Conservation (phyloP, 2,113 vertebrate genomes). For the human (Homo sapiens) region DNA sequence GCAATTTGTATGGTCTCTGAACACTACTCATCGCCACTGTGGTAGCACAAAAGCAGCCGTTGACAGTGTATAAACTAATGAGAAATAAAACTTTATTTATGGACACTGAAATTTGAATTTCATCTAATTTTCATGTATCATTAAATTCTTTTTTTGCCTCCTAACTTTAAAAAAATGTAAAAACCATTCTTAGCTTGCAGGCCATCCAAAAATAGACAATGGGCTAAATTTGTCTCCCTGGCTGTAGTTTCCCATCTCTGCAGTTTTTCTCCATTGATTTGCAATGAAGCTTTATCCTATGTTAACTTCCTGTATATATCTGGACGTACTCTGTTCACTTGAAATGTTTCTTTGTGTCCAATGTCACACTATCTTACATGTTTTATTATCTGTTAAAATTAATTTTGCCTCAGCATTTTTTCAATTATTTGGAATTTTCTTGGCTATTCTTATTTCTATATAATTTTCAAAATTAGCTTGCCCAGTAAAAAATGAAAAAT, state of each 20-base stretch:
- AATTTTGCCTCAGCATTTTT: not conserved
- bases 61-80: not conserved
- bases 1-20: no score
- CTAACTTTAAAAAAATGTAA: not conserved
- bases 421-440: conserved; percentile 26
- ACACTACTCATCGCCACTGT: no score
- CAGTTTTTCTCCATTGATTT: not conserved
- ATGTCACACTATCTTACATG: not conserved
- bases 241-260: not conserved
- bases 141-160: not conserved
- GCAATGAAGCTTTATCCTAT: not conserved
- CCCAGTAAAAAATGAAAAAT: not conserved
- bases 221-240: not conserved
- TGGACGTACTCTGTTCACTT: not conserved
- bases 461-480: conserved; percentile 35
- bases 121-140: not conserved
- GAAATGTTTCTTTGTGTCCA: not conserved
- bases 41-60: not conserved
- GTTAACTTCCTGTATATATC: not conserved
- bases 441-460: not conserved
- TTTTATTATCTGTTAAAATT: not conserved
- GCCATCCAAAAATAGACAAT: not conserved
- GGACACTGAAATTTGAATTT: not conserved
- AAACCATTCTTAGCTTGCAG: not conserved
- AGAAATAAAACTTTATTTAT: not conserved